Percentiles rank a stretch among this genome's conserved stretches.
Conservation (phyloP, 2,113 vertebrate species). For the Vimba vimba region DNA sequence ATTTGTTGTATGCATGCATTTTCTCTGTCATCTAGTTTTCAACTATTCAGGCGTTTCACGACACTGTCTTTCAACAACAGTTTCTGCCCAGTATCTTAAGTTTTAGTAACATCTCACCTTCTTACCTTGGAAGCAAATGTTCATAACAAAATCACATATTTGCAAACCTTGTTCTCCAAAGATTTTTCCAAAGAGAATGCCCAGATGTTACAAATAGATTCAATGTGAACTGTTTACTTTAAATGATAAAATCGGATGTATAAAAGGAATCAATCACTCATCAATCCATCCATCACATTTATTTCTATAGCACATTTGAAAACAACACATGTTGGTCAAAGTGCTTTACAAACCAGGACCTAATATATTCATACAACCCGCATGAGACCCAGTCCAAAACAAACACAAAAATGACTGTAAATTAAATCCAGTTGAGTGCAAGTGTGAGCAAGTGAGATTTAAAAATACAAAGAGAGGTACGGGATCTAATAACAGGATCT, state of each 20-base stretch:
- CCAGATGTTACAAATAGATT: conserved; percentile 40
- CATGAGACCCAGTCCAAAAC: too few species aligned
- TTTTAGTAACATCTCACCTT: not conserved
- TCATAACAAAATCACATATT: not conserved
- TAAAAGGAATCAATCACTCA: not conserved
- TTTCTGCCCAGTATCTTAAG: not conserved
- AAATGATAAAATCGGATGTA: not conserved
- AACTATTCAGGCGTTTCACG: not conserved
- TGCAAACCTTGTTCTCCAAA: conserved; percentile 4
- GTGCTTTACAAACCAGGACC: too few species aligned
- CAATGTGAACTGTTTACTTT: conserved; percentile 1
- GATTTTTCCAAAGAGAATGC: not conserved
- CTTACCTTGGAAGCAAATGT: not conserved
- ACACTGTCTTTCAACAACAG: not conserved
- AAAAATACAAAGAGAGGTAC: too few species aligned
- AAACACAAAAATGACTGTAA: too few species aligned
- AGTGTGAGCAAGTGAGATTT: too few species aligned
- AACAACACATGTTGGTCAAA: too few species aligned
- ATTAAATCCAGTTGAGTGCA: too few species aligned
- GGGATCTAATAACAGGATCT: too few species aligned
- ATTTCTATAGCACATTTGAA: too few species aligned
- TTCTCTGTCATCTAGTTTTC: not conserved
- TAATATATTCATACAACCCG: too few species aligned
- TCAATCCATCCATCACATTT: not conserved
- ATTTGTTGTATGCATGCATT: not conserved